A percentile compares a stretch with the other conserved stretches of the same genome.
Evolutionary conservation across 2,113 vertebrate species (phyloP).

Genomic region (Megaleporinus macrocephalus): DNA sequence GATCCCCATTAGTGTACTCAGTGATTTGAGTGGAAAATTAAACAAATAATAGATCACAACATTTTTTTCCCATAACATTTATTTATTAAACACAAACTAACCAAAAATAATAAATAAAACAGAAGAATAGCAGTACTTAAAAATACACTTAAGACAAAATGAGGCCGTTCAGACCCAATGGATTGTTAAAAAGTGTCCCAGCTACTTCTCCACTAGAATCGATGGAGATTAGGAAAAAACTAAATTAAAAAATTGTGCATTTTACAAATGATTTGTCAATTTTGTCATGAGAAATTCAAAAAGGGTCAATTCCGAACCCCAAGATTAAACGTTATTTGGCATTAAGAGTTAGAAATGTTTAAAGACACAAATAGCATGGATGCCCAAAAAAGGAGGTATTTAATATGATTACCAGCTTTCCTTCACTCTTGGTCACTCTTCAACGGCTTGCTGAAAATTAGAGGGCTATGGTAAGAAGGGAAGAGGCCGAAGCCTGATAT

Average conservation of each 20-base stretch:
- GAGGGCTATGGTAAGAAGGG: background rate
- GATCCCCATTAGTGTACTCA: background rate
- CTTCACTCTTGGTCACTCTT: constrained; percentile 40
- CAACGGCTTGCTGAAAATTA: background rate
- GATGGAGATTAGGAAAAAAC: background rate
- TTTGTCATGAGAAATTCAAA: constrained; percentile 55
- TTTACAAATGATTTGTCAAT: constrained; percentile 66
- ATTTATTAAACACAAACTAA: constrained; percentile 80
- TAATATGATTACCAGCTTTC: constrained; percentile 29
- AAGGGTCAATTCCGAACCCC: constrained; percentile 12
- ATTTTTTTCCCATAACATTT: constrained; percentile 56
- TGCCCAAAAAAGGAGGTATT: constrained; percentile 52
- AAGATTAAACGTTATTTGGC: constrained; percentile 43
- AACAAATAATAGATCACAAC: too few species aligned
- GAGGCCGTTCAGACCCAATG: constrained; percentile 39
- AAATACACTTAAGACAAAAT: constrained; percentile 67
- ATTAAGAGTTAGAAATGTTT: constrained; percentile 70
- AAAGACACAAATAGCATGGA: constrained; percentile 62
- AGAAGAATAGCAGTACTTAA: constrained; percentile 63
- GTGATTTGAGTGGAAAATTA: background rate
- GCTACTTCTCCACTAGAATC: constrained; percentile 51
- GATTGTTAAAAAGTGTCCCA: constrained; percentile 63
- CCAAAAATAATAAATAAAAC: constrained; percentile 76
- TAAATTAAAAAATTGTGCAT: constrained; percentile 41
- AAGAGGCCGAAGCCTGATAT: background rate